These are phyloP conservation scores for Hydra vulgaris DNA, from an alignment of 30 jellyfish, hydroid and myxozoan species.

Conservation along the genomic window DNA sequence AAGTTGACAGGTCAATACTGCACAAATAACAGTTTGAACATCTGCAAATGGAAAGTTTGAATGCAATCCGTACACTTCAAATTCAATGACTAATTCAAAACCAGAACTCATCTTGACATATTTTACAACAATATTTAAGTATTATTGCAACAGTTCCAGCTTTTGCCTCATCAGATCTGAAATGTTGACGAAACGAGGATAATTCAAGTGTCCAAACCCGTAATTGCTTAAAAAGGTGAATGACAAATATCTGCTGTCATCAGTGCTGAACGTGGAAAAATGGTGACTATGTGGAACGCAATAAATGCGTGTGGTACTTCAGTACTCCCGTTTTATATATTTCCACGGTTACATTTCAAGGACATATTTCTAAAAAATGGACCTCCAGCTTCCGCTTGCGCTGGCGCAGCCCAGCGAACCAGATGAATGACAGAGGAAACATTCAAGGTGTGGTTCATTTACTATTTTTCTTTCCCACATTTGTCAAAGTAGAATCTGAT, in stretches of 20 bases:
- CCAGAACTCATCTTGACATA: too few relatives aligned
- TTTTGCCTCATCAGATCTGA: background rate
- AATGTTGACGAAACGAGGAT: background rate
- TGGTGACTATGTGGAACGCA: background rate
- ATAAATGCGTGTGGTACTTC: background rate
- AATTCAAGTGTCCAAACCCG: background rate
- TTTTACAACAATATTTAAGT: background rate
- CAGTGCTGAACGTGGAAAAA: background rate
- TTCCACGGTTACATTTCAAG: background rate
- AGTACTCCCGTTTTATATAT: background rate
- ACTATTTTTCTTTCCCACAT: background rate
- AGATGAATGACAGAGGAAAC: background rate
- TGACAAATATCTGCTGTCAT: background rate
- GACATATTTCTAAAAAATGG: background rate
- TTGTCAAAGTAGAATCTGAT: too few relatives aligned
- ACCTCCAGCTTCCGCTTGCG: background rate
- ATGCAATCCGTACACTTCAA: too few relatives aligned
- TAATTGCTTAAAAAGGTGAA: background rate
- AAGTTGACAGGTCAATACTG: too few relatives aligned
- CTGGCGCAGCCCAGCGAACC: background rate
- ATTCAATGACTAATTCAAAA: too few relatives aligned
- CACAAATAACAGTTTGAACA: too few relatives aligned
- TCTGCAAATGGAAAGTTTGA: too few relatives aligned
- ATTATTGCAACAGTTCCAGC: background rate
- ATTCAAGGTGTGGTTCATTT: background rate